Evolutionary conservation across 2,888 invertebrate species (phyloP).

Genomic region (Lordiphosa andalusiaca): DNA sequence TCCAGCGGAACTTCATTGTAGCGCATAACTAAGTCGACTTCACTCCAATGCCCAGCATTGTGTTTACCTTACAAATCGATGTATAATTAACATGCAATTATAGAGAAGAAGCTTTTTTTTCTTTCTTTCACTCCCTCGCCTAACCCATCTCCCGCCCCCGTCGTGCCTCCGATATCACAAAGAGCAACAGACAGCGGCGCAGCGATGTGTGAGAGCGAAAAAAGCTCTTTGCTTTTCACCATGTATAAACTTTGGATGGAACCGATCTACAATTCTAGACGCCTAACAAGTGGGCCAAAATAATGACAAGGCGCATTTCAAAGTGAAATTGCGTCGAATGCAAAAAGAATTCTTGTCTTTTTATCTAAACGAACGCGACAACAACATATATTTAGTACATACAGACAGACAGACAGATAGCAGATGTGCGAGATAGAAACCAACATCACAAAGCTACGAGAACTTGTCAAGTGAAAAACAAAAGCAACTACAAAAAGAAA

Average conservation of each 20-base stretch:
- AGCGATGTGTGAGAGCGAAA: slow-evolving; percentile 10
- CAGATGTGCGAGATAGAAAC: slow-evolving; percentile 2
- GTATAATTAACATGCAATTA: slow-evolving; percentile 23
- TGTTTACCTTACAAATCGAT: slow-evolving; percentile 41
- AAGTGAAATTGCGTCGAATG: slow-evolving; percentile 26
- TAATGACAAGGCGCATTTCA: slow-evolving; percentile 14
- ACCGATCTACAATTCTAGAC: slow-evolving; percentile 26
- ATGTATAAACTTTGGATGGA: slow-evolving; percentile 63
- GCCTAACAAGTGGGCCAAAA: slow-evolving; percentile 12
- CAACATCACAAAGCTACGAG: slow-evolving; percentile 3
- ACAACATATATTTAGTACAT: neutral
- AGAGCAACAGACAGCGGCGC: neutral
- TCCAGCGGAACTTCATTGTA: no score
- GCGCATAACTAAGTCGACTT: no score
- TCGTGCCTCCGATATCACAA: neutral
- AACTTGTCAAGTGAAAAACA: slow-evolving; percentile 3
- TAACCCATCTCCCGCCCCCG: no score
- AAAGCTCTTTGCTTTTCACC: slow-evolving; percentile 38
- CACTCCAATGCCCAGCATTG: neutral
- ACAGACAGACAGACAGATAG: neutral
- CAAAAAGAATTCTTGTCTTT: slow-evolving; percentile 4
- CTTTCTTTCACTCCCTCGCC: neutral
- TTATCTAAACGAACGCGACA: slow-evolving; percentile 8
- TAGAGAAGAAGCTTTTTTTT: slow-evolving; percentile 41
- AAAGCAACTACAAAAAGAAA: neutral